Evolutionary conservation across 2,113 vertebrate species (phyloP).

Genomic region (Pungitius pungitius): DNA sequence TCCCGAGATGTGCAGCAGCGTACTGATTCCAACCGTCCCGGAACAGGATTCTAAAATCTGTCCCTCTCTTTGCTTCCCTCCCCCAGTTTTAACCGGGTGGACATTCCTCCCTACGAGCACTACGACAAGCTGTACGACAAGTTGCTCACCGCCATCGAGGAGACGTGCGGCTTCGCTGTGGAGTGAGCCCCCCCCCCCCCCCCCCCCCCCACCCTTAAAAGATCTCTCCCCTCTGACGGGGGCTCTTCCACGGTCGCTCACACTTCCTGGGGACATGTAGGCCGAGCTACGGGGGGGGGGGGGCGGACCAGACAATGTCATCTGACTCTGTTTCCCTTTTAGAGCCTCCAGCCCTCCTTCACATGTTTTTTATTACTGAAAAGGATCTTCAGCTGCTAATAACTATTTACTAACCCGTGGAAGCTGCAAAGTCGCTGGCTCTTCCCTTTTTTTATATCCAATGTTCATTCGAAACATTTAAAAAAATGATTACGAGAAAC

Average conservation of each 20-base stretch:
- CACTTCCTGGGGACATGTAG: constrained; percentile 41
- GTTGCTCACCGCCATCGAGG: constrained; percentile 98
- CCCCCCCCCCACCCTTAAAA: no score
- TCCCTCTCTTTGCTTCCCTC: constrained; percentile 19
- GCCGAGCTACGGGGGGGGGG: constrained; percentile 21
- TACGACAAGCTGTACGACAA: constrained; percentile 99
- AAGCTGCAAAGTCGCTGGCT: constrained; percentile 65
- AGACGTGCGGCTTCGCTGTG: constrained; percentile 98
- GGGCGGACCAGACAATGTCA: constrained; percentile 32
- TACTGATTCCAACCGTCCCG: not conserved
- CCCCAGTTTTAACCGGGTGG: constrained; percentile 95
- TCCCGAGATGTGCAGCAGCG: not conserved
- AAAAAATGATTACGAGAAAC: constrained; percentile 27
- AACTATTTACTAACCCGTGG: constrained; percentile 77
- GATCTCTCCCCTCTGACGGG: not conserved
- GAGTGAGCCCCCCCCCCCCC: constrained; percentile 81
- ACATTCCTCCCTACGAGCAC: constrained; percentile 98
- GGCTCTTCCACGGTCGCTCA: constrained; percentile 27
- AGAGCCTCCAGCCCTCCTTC: constrained; percentile 43
- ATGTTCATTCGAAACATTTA: constrained; percentile 73
- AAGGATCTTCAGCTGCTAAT: constrained; percentile 82
- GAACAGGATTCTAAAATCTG: not conserved
- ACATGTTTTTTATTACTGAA: constrained; percentile 51
- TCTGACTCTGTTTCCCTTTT: constrained; percentile 45
- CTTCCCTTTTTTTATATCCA: constrained; percentile 54